These are phyloP conservation scores for Sericinus montela DNA, from an alignment of 2,888 invertebrate species.

Conservation along the genomic window DNA sequence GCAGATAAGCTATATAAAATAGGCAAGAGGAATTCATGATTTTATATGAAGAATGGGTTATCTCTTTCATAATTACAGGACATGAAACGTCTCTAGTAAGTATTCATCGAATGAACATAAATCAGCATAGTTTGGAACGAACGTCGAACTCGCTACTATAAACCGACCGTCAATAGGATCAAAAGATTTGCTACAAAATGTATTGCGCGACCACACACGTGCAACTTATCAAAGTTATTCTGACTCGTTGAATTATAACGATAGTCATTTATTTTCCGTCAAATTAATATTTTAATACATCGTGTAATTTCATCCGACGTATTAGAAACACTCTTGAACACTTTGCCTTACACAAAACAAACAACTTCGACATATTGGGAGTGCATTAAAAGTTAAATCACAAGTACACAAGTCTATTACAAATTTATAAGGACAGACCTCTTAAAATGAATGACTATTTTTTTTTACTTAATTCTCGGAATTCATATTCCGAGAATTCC, in stretches of 20 bases:
- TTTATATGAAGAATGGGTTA: conserved; percentile 2
- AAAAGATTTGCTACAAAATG: conserved; percentile 41
- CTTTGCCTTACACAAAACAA: conserved; percentile 24
- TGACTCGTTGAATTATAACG: conserved; percentile 39
- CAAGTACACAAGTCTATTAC: not conserved
- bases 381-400: conserved; percentile 16
- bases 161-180: conserved; percentile 39
- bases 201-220: conserved; percentile 38
- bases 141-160: conserved; percentile 21
- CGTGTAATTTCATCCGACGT: no score
- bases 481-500: no score
- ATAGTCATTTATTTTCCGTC: conserved; percentile 41
- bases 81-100: conserved; percentile 21
- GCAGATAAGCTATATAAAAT: no score
- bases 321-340: conserved; percentile 28
- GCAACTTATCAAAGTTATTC: conserved; percentile 34
- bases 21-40: no score
- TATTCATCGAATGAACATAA: conserved; percentile 31
- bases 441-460: no score
- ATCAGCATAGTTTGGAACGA: conserved; percentile 28
- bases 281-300: conserved; percentile 39
- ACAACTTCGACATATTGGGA: conserved; percentile 23
- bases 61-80: conserved; percentile 11
- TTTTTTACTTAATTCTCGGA: no score
- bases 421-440: no score